A percentile compares a stretch with the other conserved stretches of the same genome.
phyloP scores from a whole-genome alignment of 2,888 invertebrate genomes.

The Rhimphoctona megacephalus region DNA sequence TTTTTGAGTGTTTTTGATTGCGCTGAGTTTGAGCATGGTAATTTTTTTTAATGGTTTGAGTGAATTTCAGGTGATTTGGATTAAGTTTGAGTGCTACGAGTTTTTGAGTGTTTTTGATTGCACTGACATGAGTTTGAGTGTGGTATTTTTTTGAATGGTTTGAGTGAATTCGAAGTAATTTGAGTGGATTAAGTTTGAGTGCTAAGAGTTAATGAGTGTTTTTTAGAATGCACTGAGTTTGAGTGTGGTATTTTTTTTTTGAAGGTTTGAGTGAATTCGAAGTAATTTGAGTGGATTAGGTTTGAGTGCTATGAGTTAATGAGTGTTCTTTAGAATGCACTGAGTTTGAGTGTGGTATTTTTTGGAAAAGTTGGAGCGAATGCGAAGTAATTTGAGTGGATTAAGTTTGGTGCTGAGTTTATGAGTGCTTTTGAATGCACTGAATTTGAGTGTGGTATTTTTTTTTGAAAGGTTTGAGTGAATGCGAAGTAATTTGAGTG shows the following conservation, averaged over 20 bases:
- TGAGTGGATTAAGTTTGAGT: background rate
- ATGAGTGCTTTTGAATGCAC: too few relatives aligned
- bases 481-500: background rate
- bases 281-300: too few relatives aligned
- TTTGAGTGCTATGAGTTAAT: too few relatives aligned
- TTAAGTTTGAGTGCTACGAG: background rate
- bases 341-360: background rate
- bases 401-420: too few relatives aligned
- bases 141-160: background rate
- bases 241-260: background rate
- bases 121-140: background rate
- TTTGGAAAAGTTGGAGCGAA: background rate
- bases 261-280: background rate
- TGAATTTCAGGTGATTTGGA: background rate
- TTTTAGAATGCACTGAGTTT: background rate
- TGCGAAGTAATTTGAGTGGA: too few relatives aligned
- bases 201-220: background rate
- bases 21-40: background rate
- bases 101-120: conserved; percentile 12
- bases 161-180: background rate
- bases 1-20: background rate
- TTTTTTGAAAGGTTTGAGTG: background rate
- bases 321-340: too few relatives aligned
- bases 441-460: background rate
- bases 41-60: background rate